Conservation (phyloP, 1,140 invertebrate genomes). For the Calycopis cecrops region DNA sequence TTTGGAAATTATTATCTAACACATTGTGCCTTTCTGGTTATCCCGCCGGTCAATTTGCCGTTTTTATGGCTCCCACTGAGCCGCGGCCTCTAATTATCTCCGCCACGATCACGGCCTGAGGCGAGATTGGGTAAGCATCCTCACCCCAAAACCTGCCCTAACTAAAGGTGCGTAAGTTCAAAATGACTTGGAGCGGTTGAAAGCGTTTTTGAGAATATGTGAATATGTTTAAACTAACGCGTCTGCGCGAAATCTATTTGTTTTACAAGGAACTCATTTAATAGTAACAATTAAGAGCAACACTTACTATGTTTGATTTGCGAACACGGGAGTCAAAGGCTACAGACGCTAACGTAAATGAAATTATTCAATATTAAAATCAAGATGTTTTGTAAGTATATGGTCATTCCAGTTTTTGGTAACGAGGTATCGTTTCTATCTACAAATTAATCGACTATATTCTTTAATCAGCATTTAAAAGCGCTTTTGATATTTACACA, state of each 20-base stretch:
- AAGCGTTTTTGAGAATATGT: constrained; percentile 51
- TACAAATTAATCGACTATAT: no score
- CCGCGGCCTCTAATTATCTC: constrained; percentile 72
- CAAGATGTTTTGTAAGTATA: no score
- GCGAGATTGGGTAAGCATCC: constrained; percentile 32
- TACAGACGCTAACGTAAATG: constrained; percentile 4
- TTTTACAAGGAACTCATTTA: constrained; percentile 46
- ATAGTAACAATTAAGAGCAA: constrained; percentile 1
- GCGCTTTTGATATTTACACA: no score
- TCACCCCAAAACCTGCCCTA: constrained; percentile 32
- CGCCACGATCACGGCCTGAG: constrained; percentile 61
- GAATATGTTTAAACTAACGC: constrained; percentile 63
- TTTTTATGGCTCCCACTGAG: constrained; percentile 72
- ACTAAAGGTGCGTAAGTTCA: constrained; percentile 27
- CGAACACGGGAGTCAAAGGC: constrained; percentile 24
- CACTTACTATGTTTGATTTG: constrained; percentile 9
- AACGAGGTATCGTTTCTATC: no score
- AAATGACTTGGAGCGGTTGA: constrained; percentile 22
- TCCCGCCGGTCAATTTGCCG: constrained; percentile 74
- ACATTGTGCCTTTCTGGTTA: constrained; percentile 74
- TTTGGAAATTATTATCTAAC: constrained; percentile 75
- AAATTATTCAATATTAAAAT: no score
- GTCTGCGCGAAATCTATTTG: constrained; percentile 65
- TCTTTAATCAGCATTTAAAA: no score
- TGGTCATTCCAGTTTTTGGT: no score